Evolutionary conservation across 1,140 invertebrate species (phyloP), one percentile per base, ranked within the genome.

Genomic region (Maniola jurtina): DNA sequence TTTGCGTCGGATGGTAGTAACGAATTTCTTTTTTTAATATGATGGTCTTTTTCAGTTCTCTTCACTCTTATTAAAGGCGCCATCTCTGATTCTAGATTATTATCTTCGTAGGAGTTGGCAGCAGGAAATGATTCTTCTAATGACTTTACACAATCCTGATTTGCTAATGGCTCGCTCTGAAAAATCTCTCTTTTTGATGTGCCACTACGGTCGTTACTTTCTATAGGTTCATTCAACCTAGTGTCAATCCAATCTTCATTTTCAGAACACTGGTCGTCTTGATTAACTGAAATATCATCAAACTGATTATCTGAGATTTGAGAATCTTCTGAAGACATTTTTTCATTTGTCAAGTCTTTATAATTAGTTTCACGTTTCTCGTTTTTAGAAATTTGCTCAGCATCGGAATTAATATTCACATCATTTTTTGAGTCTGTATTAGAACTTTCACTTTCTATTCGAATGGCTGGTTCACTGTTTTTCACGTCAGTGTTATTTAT

Each of bases 121-220:
- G 79, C 79, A 6, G 86, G 80, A 71, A 90, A 90, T 8, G 88
- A 90, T 9, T 90, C 86, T 68, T 88, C 79, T 64, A 90, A 67
- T 38, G 80, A 83, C 64, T 81, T 81, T 8, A 88, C 64, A 15
- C 83, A 75, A 61, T 83, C 75, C 14, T 66, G 57, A 35, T 79
- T 45, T 14, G 78, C 73, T 6, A 58, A 54, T 42, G 69, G 45
- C 36, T 73, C 74, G 14, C 73, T 64, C 11, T 47, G 58, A 57
- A 54, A 61, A 15, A 68, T 34, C 50, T 82, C 86, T 55, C 85
- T 72, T 78, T 86, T 85, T 33, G 75, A 68, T 16, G 66, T 36
- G 67, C 75, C 36, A 14, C 35, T 13, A 35, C 16, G 52, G 2
- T 50, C 14, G 25, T 48, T 58, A 34, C 36, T 57, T 14, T 48